These are phyloP conservation scores for Columba guinea DNA, from an alignment of 2,797 vertebrate genomes.

Conservation along the genomic window DNA sequence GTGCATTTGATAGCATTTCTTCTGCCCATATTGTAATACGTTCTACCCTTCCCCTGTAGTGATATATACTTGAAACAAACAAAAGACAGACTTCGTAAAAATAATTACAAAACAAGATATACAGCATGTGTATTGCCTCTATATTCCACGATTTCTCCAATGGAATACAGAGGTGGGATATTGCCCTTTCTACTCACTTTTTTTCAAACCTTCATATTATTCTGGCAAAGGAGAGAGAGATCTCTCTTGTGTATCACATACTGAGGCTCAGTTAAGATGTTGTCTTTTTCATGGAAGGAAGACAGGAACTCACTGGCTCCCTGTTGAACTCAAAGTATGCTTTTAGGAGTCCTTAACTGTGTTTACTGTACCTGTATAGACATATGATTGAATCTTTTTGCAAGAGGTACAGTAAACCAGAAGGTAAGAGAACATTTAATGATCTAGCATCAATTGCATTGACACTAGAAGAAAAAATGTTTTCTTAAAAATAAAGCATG, in stretches of 20 bases:
- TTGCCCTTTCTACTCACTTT: background rate
- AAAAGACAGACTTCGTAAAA: background rate
- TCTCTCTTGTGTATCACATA: background rate
- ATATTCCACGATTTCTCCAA: background rate
- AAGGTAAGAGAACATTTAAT: background rate
- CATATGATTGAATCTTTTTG: background rate
- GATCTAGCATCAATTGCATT: background rate
- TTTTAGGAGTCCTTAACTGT: background rate
- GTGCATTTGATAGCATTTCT: background rate
- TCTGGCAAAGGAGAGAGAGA: background rate
- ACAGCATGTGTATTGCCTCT: accelerated
- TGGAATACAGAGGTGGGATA: background rate
- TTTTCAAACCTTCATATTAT: background rate
- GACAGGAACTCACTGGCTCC: background rate
- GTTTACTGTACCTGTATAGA: background rate
- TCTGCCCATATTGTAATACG: background rate
- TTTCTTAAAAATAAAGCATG: background rate
- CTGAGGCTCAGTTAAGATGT: background rate
- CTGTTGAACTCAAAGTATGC: background rate
- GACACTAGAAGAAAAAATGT: background rate
- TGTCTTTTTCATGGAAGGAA: background rate
- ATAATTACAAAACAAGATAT: background rate
- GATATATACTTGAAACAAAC: background rate
- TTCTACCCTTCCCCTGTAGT: background rate
- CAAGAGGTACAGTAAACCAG: background rate